Evolutionary conservation across 2,888 invertebrate genomes (phyloP).

Genomic region (Epiperipatus broadwayi): DNA sequence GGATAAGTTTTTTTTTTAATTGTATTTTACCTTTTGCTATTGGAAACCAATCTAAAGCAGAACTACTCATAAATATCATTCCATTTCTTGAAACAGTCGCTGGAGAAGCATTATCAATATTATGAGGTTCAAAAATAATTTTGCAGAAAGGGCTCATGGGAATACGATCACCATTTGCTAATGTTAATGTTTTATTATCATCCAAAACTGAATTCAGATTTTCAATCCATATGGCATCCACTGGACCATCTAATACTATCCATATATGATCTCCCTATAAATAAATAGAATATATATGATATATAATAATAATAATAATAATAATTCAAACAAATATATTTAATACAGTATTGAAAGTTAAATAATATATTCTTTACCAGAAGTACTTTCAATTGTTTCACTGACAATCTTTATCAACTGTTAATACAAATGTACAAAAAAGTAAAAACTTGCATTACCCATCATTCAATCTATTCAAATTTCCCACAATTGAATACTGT

Average conservation of each 20-base stretch:
- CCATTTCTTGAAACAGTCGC: slow-evolving; percentile 87
- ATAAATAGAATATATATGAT: slow-evolving; percentile 8
- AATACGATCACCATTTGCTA: slow-evolving; percentile 84
- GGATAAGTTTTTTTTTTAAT: slow-evolving; percentile 18
- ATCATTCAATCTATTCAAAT: no score
- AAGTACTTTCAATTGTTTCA: no score
- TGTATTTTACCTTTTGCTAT: slow-evolving; percentile 46
- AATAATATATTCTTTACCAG: no score
- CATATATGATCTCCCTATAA: slow-evolving; percentile 62
- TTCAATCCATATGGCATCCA: slow-evolving; percentile 95
- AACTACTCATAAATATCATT: slow-evolving; percentile 85
- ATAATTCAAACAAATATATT: no score
- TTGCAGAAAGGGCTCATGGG: slow-evolving; percentile 85
- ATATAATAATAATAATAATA: not conserved
- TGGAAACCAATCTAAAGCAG: slow-evolving; percentile 78
- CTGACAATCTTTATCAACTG: no score
- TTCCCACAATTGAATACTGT: no score
- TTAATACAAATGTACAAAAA: no score
- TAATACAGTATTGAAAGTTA: no score
- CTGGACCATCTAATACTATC: slow-evolving; percentile 86
- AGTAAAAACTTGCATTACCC: no score
- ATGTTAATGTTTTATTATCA: slow-evolving; percentile 80
- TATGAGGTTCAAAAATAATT: slow-evolving; percentile 89
- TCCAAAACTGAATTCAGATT: slow-evolving; percentile 90
- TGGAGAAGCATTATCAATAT: slow-evolving; percentile 91